A percentile compares a stretch with the other conserved stretches of the same genome.
Evolutionary conservation across 2,113 vertebrate species (phyloP).

Genomic region (Dasyurus viverrinus): DNA sequence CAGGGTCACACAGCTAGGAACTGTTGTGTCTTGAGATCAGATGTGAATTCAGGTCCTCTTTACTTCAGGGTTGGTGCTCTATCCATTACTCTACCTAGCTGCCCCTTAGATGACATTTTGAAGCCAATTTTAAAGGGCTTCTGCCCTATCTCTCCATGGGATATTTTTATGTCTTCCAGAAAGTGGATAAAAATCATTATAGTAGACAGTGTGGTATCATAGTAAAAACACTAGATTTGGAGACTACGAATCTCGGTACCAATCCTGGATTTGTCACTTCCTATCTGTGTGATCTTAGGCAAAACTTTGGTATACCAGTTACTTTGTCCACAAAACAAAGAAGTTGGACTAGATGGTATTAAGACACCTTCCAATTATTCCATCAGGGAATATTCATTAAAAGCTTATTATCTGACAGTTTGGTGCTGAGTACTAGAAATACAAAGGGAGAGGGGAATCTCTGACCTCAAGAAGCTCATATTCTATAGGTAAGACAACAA

Average conservation of each 20-base stretch:
- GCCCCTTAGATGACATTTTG: constrained; percentile 34
- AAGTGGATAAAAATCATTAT: neutral
- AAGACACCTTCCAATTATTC: neutral
- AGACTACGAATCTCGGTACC: neutral
- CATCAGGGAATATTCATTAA: neutral
- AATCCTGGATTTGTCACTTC: neutral
- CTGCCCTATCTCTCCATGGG: too few species aligned
- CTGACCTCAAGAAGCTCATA: neutral
- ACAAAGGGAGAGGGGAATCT: neutral
- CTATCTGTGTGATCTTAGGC: neutral
- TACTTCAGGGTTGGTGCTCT: too few species aligned
- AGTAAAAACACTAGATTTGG: neutral
- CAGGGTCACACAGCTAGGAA: too few species aligned
- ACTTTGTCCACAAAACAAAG: neutral
- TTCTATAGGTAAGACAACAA: neutral
- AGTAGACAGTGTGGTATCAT: neutral
- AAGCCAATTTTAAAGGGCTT: neutral
- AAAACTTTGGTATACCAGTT: neutral
- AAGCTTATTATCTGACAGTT: neutral
- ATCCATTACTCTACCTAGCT: too few species aligned
- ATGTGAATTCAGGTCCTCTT: too few species aligned
- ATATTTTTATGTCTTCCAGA: neutral
- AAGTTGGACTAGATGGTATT: neutral
- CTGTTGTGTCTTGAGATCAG: too few species aligned
- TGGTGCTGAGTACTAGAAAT: neutral